Base-by-base conservation (phyloP, 2,113 vertebrate genomes). In the Bucco capensis region DNA sequence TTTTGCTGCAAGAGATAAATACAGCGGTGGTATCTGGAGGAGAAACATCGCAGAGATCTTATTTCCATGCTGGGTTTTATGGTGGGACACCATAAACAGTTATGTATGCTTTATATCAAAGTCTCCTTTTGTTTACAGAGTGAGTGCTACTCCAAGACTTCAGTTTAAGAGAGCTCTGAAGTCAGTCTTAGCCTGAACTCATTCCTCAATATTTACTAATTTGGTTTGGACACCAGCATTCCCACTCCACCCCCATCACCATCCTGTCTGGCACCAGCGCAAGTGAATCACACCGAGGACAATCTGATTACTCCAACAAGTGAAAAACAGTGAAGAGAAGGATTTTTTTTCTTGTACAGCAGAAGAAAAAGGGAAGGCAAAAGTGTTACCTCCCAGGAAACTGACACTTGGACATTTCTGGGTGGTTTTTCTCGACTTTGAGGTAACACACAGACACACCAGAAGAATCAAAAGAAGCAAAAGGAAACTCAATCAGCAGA, bases 81-180 rank as follows among this genome's bases (percentile, higher is more conserved):
- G 58, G 77, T 72, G 74, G 83, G 83, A 90, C 96, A 79, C 70
- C 81, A 88, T 88, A 86, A 92, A 92, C 81, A 84, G 62, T 87
- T 82, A 50, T 16, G 81, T 82, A 40, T 94, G 93, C 74, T 95
- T 94, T 88, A 78, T 91, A 89, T 88, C 86, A 94, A 89, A 90
- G 88, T 86, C 88, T 90, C 77, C 70, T 92, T 88, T 56, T 94
- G 94, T 96, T 95, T 95, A 94, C 5, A 90, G 58, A 91, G 73
- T 0, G 5, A 25, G 56, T 81, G 49, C 83, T 90, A 60, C 80
- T 86, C 85, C 83, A 67, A 75, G 79, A 62, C 56, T 86, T 74
- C 51, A 71, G 77, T 33, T 61, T 42, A 53, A 53, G 66, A 24
- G 71, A 82, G 62, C 65, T 86, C 83, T 65, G 65, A 93, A 84